Conservation (phyloP, 2,113 vertebrate species). For the Oreocharis arfaki region DNA sequence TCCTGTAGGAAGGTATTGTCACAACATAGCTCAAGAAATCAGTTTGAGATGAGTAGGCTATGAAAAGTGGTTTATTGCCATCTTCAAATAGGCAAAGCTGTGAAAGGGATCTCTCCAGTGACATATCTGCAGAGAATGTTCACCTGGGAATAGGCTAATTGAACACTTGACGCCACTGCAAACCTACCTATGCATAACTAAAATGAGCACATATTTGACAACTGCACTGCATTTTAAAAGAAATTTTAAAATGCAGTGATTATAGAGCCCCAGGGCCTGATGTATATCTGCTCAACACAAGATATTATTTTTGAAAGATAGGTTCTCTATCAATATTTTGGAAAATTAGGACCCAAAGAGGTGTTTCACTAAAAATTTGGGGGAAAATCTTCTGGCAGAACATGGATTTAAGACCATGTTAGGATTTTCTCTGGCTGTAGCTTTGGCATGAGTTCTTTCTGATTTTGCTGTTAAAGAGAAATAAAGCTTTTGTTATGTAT, state of each 20-base stretch:
- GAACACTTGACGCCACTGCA: constrained; percentile 14
- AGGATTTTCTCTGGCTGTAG: not conserved
- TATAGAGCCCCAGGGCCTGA: not conserved
- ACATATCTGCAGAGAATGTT: constrained; percentile 20
- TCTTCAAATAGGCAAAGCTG: not conserved
- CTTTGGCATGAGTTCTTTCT: not conserved
- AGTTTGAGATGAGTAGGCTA: not conserved
- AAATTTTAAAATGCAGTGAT: constrained; percentile 24
- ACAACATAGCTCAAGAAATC: not conserved
- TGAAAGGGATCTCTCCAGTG: constrained; percentile 34
- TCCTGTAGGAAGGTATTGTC: not conserved
- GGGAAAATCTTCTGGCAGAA: not conserved
- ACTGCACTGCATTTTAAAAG: constrained; percentile 5
- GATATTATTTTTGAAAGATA: not conserved
- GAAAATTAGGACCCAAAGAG: not conserved
- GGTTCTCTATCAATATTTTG: not conserved
- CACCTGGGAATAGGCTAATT: constrained; percentile 36
- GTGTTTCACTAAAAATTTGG: not conserved
- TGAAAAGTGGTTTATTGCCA: constrained; percentile 35
- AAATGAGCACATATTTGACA: constrained; percentile 40
- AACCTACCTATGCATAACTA: constrained; percentile 35
- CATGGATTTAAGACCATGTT: not conserved
- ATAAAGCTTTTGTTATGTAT: not conserved
- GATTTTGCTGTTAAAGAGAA: not conserved
- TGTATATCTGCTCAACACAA: not conserved